A percentile compares a stretch with the other conserved stretches of the same genome.
phyloP scores from a whole-genome alignment of 1,140 invertebrate genomes.

The Lithobius niger region DNA sequence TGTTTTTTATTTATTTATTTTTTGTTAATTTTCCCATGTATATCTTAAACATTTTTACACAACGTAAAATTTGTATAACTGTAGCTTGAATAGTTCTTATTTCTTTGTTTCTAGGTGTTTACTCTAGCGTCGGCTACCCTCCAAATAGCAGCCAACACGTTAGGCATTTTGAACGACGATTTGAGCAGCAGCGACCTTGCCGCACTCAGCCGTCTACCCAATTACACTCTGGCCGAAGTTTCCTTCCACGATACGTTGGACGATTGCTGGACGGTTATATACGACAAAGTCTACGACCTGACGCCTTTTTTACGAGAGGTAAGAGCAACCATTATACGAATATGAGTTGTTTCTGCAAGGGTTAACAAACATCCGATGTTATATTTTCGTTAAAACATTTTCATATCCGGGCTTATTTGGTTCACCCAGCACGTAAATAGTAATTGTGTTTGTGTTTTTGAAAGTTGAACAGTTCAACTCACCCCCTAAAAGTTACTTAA shows the following conservation, averaged over 20 bases:
- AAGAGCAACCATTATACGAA: slow-evolving; percentile 10
- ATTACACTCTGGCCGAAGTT: slow-evolving; percentile 35
- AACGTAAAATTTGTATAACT: no score
- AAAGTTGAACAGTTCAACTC: no score
- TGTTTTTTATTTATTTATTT: no score
- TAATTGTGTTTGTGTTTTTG: no score
- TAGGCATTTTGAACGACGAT: not conserved
- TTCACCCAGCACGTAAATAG: no score
- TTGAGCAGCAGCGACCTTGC: not conserved
- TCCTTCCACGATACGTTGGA: slow-evolving; percentile 36
- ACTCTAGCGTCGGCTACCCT: not conserved
- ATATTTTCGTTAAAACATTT: not conserved
- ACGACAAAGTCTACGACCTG: slow-evolving; percentile 46
- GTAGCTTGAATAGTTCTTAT: no score
- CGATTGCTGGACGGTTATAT: slow-evolving; percentile 44
- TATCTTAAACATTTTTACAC: no score
- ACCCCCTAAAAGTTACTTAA: no score
- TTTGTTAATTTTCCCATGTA: no score
- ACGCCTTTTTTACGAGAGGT: slow-evolving; percentile 43
- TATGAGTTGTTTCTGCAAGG: not conserved
- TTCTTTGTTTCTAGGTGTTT: slow-evolving; percentile 6
- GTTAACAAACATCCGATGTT: not conserved
- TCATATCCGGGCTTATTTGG: not conserved
- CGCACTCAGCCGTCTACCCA: slow-evolving; percentile 11
- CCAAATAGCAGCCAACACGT: not conserved